Conservation (phyloP, 2,113 vertebrate species). For the Lepus americanus region DNA sequence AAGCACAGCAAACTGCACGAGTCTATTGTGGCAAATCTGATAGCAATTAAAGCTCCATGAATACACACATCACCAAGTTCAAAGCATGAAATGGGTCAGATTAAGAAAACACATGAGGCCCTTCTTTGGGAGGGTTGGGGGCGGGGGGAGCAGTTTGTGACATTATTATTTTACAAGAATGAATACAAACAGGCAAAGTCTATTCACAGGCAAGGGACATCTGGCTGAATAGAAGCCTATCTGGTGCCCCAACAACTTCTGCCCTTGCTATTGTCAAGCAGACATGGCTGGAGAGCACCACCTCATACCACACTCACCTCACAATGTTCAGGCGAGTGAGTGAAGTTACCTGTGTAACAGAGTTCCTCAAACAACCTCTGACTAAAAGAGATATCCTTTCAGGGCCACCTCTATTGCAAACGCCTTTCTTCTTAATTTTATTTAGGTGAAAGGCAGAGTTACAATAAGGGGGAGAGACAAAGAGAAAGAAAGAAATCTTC, state of each 20-base stretch:
- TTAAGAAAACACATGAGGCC: background rate
- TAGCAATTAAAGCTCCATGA: slow-evolving; percentile 10
- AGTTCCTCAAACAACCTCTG: background rate
- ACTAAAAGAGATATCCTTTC: background rate
- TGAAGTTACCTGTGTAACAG: background rate
- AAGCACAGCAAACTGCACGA: slow-evolving; percentile 35
- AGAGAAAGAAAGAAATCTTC: too few relatives aligned
- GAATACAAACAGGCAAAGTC: slow-evolving; percentile 10
- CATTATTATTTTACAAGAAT: background rate
- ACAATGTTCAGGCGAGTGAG: background rate
- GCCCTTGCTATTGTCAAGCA: background rate
- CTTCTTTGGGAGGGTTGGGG: background rate
- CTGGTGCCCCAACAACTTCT: background rate
- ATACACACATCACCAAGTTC: background rate
- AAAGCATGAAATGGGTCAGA: background rate
- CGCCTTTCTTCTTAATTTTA: too few relatives aligned
- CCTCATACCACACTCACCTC: background rate
- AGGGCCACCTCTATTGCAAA: too few relatives aligned
- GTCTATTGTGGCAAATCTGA: background rate
- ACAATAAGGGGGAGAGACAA: too few relatives aligned
- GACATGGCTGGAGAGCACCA: background rate
- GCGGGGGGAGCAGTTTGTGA: too few relatives aligned
- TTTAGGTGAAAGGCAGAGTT: too few relatives aligned
- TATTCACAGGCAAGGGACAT: background rate
- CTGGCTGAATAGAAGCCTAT: background rate